Evolutionary conservation across 2,113 vertebrate genomes (phyloP).

Genomic region (Hippocampus abdominalis): DNA sequence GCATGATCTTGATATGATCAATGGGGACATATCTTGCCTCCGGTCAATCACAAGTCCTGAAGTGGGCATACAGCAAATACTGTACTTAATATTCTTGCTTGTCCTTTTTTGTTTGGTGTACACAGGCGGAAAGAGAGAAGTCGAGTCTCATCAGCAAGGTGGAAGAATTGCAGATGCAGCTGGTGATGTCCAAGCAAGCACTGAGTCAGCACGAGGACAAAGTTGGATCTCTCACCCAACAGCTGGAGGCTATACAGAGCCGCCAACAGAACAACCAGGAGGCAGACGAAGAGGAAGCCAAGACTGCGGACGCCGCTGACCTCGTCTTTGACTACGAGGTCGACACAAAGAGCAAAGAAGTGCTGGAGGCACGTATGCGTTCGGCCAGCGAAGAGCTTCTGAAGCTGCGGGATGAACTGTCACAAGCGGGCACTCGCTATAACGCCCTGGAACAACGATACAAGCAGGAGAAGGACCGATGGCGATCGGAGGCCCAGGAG

Average conservation of each 20-base stretch:
- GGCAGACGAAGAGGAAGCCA: constrained; percentile 12
- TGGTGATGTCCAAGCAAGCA: constrained; percentile 70
- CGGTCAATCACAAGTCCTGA: neutral
- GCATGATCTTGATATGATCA: neutral
- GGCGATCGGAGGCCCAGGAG: constrained; percentile 71
- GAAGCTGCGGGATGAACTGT: constrained; percentile 71
- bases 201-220: constrained; percentile 73
- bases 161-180: constrained; percentile 75
- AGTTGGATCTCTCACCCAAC: constrained; percentile 68
- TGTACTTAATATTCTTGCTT: neutral
- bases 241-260: constrained; percentile 64
- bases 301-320: constrained; percentile 26
- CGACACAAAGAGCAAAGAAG: constrained; percentile 69
- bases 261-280: constrained; percentile 36
- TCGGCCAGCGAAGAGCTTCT: constrained; percentile 66
- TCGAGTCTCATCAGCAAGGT: constrained; percentile 64
- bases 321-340: constrained; percentile 66
- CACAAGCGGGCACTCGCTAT: constrained; percentile 66
- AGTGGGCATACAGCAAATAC: neutral
- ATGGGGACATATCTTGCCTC: neutral
- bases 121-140: constrained; percentile 77
- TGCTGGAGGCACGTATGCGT: constrained; percentile 69
- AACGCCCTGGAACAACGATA: constrained; percentile 67
- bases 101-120: neutral
- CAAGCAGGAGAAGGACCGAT: constrained; percentile 73